Conservation (phyloP, 1,140 invertebrate species). For the Papilio polyxenes region DNA sequence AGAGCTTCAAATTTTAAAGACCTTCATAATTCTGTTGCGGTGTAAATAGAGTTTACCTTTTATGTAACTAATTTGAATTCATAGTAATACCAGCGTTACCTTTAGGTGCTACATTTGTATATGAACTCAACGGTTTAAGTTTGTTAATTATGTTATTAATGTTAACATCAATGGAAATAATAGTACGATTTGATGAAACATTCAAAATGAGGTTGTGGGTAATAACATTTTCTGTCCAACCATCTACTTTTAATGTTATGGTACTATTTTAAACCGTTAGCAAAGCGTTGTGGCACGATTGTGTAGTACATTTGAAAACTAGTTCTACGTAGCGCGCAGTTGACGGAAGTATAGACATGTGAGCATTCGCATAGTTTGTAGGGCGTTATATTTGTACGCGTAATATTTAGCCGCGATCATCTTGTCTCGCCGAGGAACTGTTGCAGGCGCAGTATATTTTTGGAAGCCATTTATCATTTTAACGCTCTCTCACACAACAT, state of each 20-base stretch:
- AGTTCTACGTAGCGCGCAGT: neutral
- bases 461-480: constrained; percentile 39
- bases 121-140: neutral
- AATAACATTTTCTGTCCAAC: neutral
- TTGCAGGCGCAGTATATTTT: constrained; percentile 33
- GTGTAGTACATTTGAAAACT: neutral
- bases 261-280: neutral
- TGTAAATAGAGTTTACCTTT: constrained; percentile 33
- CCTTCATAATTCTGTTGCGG: constrained; percentile 27
- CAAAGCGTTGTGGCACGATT: neutral
- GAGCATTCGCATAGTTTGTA: constrained; percentile 12
- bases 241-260: neutral
- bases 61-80: constrained; percentile 18
- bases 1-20: constrained; percentile 37
- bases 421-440: constrained; percentile 33
- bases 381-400: constrained; percentile 21
- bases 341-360: constrained; percentile 7
- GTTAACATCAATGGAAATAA: neutral
- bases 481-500: constrained; percentile 28
- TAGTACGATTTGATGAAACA: neutral
- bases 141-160: neutral
- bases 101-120: neutral
- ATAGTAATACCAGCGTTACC: constrained; percentile 1
- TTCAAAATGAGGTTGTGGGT: neutral
- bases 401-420: constrained; percentile 37